Conservation (phyloP, 2,888 invertebrate genomes). For the Phortica okadai region DNA sequence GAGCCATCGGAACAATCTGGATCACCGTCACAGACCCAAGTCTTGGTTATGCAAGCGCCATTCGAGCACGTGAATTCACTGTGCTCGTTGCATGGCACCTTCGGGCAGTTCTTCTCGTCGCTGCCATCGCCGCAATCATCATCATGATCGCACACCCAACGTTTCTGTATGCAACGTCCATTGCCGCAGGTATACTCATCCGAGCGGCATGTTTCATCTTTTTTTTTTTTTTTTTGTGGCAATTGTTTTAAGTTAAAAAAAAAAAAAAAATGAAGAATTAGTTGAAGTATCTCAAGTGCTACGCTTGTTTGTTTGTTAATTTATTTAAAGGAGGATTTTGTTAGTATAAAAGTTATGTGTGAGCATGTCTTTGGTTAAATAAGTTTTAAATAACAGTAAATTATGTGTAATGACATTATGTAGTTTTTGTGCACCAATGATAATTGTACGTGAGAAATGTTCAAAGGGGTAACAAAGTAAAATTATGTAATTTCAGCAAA, state of each 20-base stretch:
- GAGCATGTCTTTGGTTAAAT: constrained; percentile 11
- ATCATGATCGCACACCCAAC: constrained; percentile 92
- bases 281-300: neutral
- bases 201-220: constrained; percentile 92
- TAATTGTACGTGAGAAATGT: no score
- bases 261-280: neutral
- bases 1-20: constrained; percentile 89
- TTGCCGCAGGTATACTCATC: constrained; percentile 96
- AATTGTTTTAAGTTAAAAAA: constrained; percentile 46
- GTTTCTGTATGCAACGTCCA: constrained; percentile 90
- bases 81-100: constrained; percentile 82
- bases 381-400: neutral
- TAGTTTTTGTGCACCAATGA: no score
- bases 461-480: no score
- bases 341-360: constrained; percentile 7
- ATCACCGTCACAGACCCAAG: constrained; percentile 93
- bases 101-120: constrained; percentile 87
- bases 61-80: constrained; percentile 86
- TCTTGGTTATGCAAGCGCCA: constrained; percentile 86
- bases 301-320: neutral
- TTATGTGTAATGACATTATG: no score
- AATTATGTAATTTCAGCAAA: no score
- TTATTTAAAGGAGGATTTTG: constrained; percentile 19
- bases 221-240: constrained; percentile 40
- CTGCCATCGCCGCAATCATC: constrained; percentile 91